Evolutionary conservation across 2,888 invertebrate species (phyloP).

Genomic region (Nemotelus nigrinus): DNA sequence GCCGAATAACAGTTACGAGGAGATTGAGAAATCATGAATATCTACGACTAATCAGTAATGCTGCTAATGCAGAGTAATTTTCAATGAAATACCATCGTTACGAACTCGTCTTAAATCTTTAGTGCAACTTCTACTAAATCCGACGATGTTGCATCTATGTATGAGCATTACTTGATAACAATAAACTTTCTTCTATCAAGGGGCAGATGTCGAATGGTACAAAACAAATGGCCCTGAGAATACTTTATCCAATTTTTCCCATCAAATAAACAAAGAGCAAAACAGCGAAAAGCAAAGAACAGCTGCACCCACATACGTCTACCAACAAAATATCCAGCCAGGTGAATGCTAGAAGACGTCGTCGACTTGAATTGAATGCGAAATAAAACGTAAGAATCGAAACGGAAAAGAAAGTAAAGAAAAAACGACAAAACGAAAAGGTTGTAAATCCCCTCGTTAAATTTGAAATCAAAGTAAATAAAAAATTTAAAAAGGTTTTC

Average conservation of each 20-base stretch:
- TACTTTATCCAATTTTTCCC: constrained; percentile 19
- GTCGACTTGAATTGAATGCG: neutral
- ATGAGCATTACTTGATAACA: constrained; percentile 5
- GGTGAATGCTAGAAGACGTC: neutral
- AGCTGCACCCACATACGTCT: too few species aligned
- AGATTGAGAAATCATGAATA: too few species aligned
- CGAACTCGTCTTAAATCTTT: neutral
- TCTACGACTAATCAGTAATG: too few species aligned
- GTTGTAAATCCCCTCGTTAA: constrained; percentile 44
- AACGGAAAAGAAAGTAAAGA: constrained; percentile 1
- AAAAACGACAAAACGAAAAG: constrained; percentile 11
- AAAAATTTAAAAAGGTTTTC: constrained; percentile 43
- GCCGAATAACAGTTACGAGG: too few species aligned
- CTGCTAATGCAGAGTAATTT: too few species aligned
- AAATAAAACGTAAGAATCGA: neutral
- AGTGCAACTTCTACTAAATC: neutral
- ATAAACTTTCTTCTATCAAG: constrained; percentile 34
- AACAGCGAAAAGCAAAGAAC: neutral
- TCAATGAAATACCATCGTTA: neutral
- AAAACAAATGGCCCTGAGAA: constrained; percentile 17
- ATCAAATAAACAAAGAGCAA: constrained; percentile 1
- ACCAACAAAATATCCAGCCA: constrained; percentile 2
- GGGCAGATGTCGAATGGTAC: constrained; percentile 24
- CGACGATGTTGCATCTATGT: constrained; percentile 21
- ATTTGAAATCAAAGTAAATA: constrained; percentile 44